A percentile compares a stretch with the other conserved stretches of the same genome.
Evolutionary conservation across 2,113 vertebrate genomes (phyloP).

Genomic region (Suncus etruscus): DNA sequence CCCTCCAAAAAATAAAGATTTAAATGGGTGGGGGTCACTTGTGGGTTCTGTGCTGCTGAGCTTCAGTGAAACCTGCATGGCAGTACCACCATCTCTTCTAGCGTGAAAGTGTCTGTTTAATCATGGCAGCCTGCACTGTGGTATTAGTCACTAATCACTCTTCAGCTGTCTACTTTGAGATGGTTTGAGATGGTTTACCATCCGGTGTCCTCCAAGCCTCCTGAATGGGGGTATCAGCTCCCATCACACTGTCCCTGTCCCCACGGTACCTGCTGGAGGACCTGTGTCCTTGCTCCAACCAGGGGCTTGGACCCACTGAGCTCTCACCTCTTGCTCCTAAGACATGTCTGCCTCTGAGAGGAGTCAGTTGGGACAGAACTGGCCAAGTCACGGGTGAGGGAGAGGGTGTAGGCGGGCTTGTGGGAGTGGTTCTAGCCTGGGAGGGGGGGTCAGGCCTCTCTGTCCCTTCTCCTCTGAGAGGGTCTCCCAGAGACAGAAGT

Average conservation of each 20-base stretch:
- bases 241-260: not conserved
- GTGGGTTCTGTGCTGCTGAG: too few species aligned
- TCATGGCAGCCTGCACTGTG: too few species aligned
- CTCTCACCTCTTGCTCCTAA: not conserved
- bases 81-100: too few species aligned
- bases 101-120: too few species aligned
- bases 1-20: too few species aligned
- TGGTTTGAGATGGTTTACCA: too few species aligned
- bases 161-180: not conserved
- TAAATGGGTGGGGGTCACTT: too few species aligned
- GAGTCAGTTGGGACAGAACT: too few species aligned
- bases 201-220: not conserved
- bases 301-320: accelerated
- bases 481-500: constrained; percentile 74
- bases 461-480: constrained; percentile 47
- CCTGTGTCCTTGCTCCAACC: not conserved
- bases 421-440: not conserved
- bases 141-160: not conserved
- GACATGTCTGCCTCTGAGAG: not conserved
- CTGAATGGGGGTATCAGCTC: too few species aligned
- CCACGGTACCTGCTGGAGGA: not conserved
- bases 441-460: not conserved
- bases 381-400: not conserved
- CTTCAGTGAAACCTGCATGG: too few species aligned
- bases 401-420: too few species aligned